These are phyloP conservation scores for Columbina picui DNA, from an alignment of 2,113 vertebrate species.

Conservation along the genomic window DNA sequence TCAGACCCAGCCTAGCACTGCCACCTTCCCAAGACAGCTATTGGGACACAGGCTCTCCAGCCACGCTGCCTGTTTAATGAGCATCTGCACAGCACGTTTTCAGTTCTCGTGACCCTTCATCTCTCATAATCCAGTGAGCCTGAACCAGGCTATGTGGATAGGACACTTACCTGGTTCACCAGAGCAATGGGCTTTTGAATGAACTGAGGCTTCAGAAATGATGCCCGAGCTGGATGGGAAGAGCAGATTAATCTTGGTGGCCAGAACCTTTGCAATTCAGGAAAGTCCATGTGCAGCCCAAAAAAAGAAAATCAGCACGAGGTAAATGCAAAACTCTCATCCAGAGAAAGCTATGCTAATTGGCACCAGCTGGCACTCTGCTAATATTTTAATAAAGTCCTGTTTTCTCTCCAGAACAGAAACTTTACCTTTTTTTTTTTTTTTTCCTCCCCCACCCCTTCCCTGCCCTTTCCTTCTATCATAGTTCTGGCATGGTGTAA, in stretches of 20 bases:
- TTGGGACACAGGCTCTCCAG: neutral
- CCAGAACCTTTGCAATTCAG: neutral
- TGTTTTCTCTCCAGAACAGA: conserved; percentile 29
- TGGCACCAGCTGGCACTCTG: neutral
- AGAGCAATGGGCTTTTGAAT: neutral
- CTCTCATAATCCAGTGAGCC: neutral
- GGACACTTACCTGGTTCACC: neutral
- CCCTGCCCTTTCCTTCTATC: neutral
- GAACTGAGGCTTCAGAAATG: neutral
- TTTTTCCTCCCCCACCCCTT: neutral
- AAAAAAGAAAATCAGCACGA: neutral
- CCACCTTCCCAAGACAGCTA: neutral
- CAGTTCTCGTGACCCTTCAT: neutral
- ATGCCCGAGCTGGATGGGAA: neutral
- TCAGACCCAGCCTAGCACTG: neutral
- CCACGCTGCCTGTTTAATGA: neutral
- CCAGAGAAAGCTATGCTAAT: neutral
- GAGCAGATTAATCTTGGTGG: neutral
- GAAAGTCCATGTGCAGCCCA: neutral
- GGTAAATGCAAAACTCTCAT: conserved; percentile 22
- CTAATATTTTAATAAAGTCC: conserved; percentile 47
- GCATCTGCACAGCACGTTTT: neutral
- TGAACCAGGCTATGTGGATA: neutral
- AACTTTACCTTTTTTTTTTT: neutral
- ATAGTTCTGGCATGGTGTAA: neutral